Evolutionary conservation across 2,797 vertebrate species (phyloP).

Genomic region (Anguilla marmorata): DNA sequence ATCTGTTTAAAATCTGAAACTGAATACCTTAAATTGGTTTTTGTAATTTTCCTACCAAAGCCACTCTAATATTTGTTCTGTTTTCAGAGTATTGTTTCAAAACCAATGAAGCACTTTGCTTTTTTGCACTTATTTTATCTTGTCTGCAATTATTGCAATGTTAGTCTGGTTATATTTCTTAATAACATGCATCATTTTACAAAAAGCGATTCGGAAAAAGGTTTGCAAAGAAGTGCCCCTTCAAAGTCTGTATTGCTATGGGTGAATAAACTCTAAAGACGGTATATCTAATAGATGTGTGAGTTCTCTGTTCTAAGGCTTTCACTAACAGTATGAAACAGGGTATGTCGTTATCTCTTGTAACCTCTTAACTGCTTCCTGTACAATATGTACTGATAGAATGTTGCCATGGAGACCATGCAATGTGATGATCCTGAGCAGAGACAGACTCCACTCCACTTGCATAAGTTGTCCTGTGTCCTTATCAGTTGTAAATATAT

Average conservation of each 20-base stretch:
- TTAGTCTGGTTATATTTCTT: background rate
- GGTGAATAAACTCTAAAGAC: background rate
- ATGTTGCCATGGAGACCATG: constrained; percentile 35
- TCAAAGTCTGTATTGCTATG: background rate
- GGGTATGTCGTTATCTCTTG: constrained; percentile 12
- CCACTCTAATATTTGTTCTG: background rate
- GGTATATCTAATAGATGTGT: constrained; percentile 10
- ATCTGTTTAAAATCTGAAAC: background rate
- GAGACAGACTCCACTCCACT: constrained; percentile 27
- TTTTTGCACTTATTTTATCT: background rate
- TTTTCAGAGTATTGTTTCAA: background rate
- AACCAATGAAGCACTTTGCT: background rate
- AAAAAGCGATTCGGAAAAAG: background rate
- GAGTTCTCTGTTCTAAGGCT: constrained; percentile 41
- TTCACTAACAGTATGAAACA: constrained; percentile 46
- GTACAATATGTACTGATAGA: constrained; percentile 13
- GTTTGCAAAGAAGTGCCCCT: background rate
- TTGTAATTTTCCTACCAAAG: background rate
- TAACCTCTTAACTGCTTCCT: constrained; percentile 14
- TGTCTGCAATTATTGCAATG: background rate
- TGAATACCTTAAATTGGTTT: background rate
- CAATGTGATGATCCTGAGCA: constrained; percentile 24
- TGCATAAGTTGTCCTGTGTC: constrained; percentile 34
- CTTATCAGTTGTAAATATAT: constrained; percentile 25
- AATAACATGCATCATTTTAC: background rate